A percentile compares a stretch with the other conserved stretches of the same genome.
phyloP scores from a whole-genome alignment of 2,797 vertebrate genomes.

The Argyrosomus regius region DNA sequence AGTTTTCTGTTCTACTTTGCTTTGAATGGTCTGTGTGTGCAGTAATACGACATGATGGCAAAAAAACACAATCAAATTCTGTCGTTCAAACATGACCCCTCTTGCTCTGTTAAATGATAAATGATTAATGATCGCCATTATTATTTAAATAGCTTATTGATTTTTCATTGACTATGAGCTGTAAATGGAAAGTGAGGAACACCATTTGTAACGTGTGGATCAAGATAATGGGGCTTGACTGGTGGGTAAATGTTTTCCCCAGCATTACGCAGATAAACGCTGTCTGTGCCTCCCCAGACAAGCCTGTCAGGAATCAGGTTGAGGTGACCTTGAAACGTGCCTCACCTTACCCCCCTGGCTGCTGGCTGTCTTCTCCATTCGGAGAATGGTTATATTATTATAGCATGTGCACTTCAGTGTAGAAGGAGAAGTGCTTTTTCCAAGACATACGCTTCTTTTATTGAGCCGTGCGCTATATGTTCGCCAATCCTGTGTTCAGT shows the following conservation, averaged over 20 bases:
- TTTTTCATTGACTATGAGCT: conserved; percentile 62
- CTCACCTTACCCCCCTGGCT: conserved; percentile 19
- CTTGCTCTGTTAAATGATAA: background rate
- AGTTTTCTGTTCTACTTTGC: background rate
- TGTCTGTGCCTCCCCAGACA: conserved; percentile 25
- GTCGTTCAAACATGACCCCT: background rate
- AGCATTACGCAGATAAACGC: conserved; percentile 13
- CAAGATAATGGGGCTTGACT: conserved; percentile 48
- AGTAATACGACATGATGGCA: background rate
- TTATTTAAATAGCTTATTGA: conserved; percentile 78
- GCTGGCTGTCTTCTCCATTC: background rate
- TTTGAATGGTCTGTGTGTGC: background rate
- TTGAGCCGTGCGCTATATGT: background rate
- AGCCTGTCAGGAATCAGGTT: conserved; percentile 27
- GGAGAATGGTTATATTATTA: background rate
- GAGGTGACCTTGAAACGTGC: conserved; percentile 67
- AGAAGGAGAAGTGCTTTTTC: conserved; percentile 13
- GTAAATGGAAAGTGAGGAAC: conserved; percentile 46
- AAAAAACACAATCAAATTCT: conserved; percentile 1
- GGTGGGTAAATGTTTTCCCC: conserved; percentile 59
- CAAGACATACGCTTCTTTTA: background rate
- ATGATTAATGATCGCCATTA: conserved; percentile 64
- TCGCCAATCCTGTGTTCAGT: background rate
- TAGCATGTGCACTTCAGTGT: background rate
- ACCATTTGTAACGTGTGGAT: conserved; percentile 35